Conservation (phyloP, 2,113 vertebrate genomes). For the Gymnobelideus leadbeateri region DNA sequence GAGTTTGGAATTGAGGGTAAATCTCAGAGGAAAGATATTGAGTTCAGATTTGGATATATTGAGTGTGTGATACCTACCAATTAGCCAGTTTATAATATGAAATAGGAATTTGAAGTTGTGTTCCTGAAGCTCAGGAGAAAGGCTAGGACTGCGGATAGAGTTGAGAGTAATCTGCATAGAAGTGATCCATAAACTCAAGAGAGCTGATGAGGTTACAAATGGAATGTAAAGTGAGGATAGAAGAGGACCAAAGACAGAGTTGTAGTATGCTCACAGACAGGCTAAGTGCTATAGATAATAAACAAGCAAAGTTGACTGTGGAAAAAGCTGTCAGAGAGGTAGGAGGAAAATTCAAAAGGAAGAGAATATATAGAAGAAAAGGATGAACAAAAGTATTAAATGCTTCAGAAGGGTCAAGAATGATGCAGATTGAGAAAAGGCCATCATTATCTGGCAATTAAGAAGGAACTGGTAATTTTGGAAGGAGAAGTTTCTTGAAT, state of each 20-base stretch:
- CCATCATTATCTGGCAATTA: background rate
- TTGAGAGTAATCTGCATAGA: background rate
- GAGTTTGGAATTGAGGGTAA: background rate
- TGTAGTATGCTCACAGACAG: background rate
- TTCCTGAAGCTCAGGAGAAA: background rate
- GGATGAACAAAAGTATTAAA: background rate
- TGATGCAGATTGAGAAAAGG: background rate
- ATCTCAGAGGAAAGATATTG: background rate
- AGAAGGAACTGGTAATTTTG: background rate
- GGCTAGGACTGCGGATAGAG: background rate
- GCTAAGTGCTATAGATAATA: background rate
- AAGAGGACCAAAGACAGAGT: background rate
- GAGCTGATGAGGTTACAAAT: background rate
- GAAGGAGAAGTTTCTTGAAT: background rate
- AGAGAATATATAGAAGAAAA: background rate
- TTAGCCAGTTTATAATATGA: background rate
- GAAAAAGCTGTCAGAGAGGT: background rate
- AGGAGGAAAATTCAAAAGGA: background rate
- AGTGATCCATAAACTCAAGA: background rate
- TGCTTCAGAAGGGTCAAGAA: too few relatives aligned
- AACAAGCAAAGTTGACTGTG: background rate
- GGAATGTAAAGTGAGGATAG: background rate
- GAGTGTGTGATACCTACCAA: background rate
- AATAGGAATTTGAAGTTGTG: background rate
- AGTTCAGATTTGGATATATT: background rate